Evolutionary conservation across 1,140 invertebrate genomes (phyloP).

Genomic region (Zaprionus taronus): DNA sequence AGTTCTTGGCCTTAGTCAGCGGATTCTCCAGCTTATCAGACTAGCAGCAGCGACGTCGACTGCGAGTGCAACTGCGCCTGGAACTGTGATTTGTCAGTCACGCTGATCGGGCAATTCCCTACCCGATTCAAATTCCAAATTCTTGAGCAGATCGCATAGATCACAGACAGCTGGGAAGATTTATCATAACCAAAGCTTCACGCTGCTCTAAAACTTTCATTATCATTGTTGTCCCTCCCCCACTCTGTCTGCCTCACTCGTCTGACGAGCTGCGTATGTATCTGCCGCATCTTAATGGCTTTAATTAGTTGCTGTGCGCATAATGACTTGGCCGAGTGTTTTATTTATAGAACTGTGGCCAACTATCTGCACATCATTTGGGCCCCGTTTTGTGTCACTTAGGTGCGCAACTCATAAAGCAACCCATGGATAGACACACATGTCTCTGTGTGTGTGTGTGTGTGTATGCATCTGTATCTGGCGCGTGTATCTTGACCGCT

Average conservation of each 20-base stretch:
- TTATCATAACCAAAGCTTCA: neutral
- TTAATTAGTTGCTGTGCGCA: slow-evolving; percentile 73
- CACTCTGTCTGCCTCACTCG: neutral
- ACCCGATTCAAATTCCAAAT: slow-evolving; percentile 5
- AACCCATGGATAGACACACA: slow-evolving; percentile 48
- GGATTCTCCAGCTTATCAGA: slow-evolving; percentile 57
- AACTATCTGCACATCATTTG: slow-evolving; percentile 78
- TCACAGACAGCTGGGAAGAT: neutral
- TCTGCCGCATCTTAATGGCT: slow-evolving; percentile 54
- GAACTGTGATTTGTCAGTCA: slow-evolving; percentile 42
- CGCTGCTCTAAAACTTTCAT: slow-evolving; percentile 18
- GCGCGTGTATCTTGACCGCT: slow-evolving; percentile 73
- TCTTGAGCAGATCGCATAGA: slow-evolving; percentile 3
- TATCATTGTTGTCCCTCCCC: neutral
- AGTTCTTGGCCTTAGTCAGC: slow-evolving; percentile 70
- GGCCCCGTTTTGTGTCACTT: slow-evolving; percentile 78
- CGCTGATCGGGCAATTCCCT: slow-evolving; percentile 45
- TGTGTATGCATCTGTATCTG: slow-evolving; percentile 68
- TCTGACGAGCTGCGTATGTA: neutral
- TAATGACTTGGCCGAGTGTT: slow-evolving; percentile 58
- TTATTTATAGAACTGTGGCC: slow-evolving; percentile 74
- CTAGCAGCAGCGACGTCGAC: slow-evolving; percentile 21
- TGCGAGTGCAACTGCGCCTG: slow-evolving; percentile 2
- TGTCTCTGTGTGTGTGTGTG: neutral
- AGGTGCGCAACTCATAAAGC: slow-evolving; percentile 70